phyloP scores from a whole-genome alignment of 2,888 invertebrate genomes.

The Erannis defoliaria region DNA sequence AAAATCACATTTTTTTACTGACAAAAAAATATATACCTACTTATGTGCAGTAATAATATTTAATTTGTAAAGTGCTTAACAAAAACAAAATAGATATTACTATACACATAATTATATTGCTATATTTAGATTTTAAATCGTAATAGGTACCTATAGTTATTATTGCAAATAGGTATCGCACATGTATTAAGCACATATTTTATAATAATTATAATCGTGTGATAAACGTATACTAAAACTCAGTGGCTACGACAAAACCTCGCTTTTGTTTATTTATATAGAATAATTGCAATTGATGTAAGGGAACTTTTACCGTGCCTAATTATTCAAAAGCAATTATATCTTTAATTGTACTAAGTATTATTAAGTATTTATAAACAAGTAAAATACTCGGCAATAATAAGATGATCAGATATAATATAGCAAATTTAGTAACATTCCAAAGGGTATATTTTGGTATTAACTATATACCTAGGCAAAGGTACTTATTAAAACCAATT shows the following conservation, averaged over 20 bases:
- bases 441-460: neutral
- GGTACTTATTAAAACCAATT: too few relatives aligned
- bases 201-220: conserved; percentile 35
- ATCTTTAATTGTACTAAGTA: conserved; percentile 27
- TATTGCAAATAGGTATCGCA: neutral
- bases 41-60: too few relatives aligned
- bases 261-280: conserved; percentile 46
- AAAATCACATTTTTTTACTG: too few relatives aligned
- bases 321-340: conserved; percentile 23
- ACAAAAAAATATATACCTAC: too few relatives aligned
- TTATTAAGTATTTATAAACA: conserved; percentile 36
- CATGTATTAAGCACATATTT: conserved; percentile 2
- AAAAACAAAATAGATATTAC: conserved; percentile 16
- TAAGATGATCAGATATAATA: neutral
- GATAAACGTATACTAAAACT: conserved; percentile 60
- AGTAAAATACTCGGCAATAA: conserved; percentile 12
- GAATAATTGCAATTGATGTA: conserved; percentile 40
- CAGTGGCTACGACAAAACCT: conserved; percentile 52
- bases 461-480: too few relatives aligned
- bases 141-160: conserved; percentile 22
- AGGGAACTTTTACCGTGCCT: conserved; percentile 17
- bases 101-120: too few relatives aligned
- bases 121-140: too few relatives aligned
- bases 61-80: too few relatives aligned
- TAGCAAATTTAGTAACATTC: neutral